A percentile compares a stretch with the other conserved stretches of the same genome.
These are phyloP conservation scores for Theocolax elegans DNA, from an alignment of 1,140 invertebrate species.

Conservation along the genomic window DNA sequence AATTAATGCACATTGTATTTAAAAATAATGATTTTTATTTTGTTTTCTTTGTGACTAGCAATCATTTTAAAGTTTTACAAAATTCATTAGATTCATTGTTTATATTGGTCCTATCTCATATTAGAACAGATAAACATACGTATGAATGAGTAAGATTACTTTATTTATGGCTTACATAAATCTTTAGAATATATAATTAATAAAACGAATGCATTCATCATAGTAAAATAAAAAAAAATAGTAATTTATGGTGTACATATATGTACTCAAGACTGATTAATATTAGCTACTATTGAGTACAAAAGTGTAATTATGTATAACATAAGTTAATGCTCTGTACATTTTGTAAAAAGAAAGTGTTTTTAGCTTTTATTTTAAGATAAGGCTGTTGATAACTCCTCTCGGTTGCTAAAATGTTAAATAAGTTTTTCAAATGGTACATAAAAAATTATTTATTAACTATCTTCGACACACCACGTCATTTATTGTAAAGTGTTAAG, in stretches of 20 bases:
- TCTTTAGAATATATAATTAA: too few relatives aligned
- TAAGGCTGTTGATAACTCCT: constrained; percentile 25
- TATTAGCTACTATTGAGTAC: constrained; percentile 4
- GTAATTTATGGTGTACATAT: neutral
- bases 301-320: constrained; percentile 22
- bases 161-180: too few relatives aligned
- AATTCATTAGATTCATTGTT: neutral
- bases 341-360: neutral
- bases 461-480: neutral
- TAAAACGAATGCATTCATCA: too few relatives aligned
- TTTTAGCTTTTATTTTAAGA: neutral
- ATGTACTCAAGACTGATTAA: constrained; percentile 18
- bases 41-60: constrained; percentile 4
- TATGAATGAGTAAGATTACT: too few relatives aligned
- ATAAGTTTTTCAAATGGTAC: constrained; percentile 25
- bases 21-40: constrained; percentile 21
- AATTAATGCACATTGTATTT: constrained; percentile 9
- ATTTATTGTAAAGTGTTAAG: neutral
- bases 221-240: too few relatives aligned
- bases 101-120: too few relatives aligned
- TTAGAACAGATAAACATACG: too few relatives aligned
- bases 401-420: constrained; percentile 37
- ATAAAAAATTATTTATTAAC: neutral
- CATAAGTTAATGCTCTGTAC: constrained; percentile 2
- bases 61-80: constrained; percentile 5